Base-by-base conservation (phyloP, 1,140 invertebrate genomes). In the Spodoptera frugiperda region DNA sequence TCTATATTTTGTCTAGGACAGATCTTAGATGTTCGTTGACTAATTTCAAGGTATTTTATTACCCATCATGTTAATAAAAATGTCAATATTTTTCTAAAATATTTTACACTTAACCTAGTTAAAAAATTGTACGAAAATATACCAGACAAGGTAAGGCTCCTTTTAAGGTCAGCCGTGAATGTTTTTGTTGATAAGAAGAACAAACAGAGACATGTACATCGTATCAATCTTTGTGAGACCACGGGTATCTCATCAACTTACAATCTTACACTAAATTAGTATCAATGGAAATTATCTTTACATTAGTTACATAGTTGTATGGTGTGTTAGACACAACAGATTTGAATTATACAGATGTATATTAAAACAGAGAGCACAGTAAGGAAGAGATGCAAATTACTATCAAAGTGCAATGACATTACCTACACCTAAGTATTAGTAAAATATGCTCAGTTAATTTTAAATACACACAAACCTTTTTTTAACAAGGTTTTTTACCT, bases 111-210 rank as follows among this genome's bases (percentile, higher is more conserved):
- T 65, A 75, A 75, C 72, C 72, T 65, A 75, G 46, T 63, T 75
- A 53, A 30, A 39, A 73, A 71, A 48, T 59, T 48, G 12, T 61
- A 59, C 71, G 17, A 73, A 74, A 74, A 74, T 63, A 46, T 25
- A 53, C 9, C 57, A 53, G 44, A 74, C 72, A 74, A 74, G 72
- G 72, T 74, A 74, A 73, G 19, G 39, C 54, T 75, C 39, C 8
- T 61, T 75, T 75, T 75, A 78, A 78, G 77, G 77, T 78, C 77
- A 78, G 63, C 46, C 65, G n/a, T 19, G 46, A 75, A 74, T 75
- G 63, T 78, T 74, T 72, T 72, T 57, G 53, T 57, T 75, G 77
- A 78, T 78, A 78, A 78, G 77, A 78, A 14, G 54, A 44, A 25
- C 51, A 63, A 78, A 75, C 53, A 75, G n/a, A 65, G 72, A 65